A percentile compares a stretch with the other conserved stretches of the same genome.
These are phyloP conservation scores for Camponotus vicinus DNA, from an alignment of 1,140 invertebrate species.

Conservation along the genomic window DNA sequence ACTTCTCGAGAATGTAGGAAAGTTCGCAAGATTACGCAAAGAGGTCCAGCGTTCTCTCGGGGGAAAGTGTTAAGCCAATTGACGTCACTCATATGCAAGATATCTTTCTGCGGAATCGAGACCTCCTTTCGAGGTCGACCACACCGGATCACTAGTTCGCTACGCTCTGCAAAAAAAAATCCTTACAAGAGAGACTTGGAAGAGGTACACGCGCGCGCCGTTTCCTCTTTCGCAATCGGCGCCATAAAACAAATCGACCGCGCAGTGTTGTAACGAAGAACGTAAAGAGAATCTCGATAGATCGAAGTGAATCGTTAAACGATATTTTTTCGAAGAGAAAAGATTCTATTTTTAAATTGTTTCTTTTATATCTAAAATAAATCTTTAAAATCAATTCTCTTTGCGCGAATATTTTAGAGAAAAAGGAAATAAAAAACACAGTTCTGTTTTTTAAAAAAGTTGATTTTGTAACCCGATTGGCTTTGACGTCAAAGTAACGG, in stretches of 20 bases:
- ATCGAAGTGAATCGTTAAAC: background rate
- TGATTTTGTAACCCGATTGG: background rate
- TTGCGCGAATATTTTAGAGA: background rate
- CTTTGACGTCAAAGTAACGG: background rate
- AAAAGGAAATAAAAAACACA: background rate
- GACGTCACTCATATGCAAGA: constrained; percentile 79
- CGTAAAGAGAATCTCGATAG: background rate
- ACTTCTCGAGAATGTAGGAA: constrained; percentile 16
- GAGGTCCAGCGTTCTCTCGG: constrained; percentile 69
- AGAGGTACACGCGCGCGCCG: constrained; percentile 21
- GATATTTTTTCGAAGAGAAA: background rate
- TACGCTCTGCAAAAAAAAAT: constrained; percentile 31
- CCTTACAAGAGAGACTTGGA: constrained; percentile 35
- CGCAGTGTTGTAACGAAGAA: constrained; percentile 29
- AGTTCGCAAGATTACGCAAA: constrained; percentile 53
- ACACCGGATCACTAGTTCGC: constrained; percentile 66
- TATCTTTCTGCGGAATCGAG: constrained; percentile 77
- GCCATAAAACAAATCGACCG: constrained; percentile 50
- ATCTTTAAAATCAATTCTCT: background rate
- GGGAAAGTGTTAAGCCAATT: constrained; percentile 82
- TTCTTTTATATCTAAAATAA: constrained; percentile 2
- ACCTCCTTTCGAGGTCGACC: constrained; percentile 80
- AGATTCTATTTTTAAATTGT: no score
- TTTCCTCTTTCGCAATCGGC: constrained; percentile 58
- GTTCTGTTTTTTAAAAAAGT: background rate